phyloP scores from a whole-genome alignment of 2,888 invertebrate genomes.

The Chymomyza fuscimana region DNA sequence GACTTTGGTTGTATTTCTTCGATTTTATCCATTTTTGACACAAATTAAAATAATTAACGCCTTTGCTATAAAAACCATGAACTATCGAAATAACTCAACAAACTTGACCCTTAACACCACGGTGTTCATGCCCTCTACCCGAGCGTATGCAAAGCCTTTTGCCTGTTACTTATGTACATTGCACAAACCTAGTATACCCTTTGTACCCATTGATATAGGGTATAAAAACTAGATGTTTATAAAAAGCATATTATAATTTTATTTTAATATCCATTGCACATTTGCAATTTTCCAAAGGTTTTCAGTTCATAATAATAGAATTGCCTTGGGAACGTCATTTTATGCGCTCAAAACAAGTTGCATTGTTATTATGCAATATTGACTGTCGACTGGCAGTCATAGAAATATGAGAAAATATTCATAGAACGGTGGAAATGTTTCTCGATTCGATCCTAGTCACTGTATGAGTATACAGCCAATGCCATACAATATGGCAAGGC shows the following conservation, averaged over 20 bases:
- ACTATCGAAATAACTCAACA: too few relatives aligned
- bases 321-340: slow-evolving; percentile 72
- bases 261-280: slow-evolving; percentile 62
- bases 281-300: slow-evolving; percentile 64
- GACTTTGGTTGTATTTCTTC: too few relatives aligned
- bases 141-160: too few relatives aligned
- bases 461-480: background rate
- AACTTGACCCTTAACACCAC: too few relatives aligned
- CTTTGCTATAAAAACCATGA: too few relatives aligned
- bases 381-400: slow-evolving; percentile 28
- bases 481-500: slow-evolving; percentile 16
- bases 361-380: slow-evolving; percentile 3
- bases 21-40: too few relatives aligned
- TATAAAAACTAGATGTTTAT: background rate
- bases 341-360: slow-evolving; percentile 61
- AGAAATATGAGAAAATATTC: slow-evolving; percentile 40
- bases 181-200: too few relatives aligned
- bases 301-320: slow-evolving; percentile 57
- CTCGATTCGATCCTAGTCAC: background rate
- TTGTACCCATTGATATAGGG: too few relatives aligned
- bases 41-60: too few relatives aligned
- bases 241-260: background rate
- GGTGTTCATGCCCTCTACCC: too few relatives aligned
- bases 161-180: too few relatives aligned
- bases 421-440: background rate